A percentile compares a stretch with the other conserved stretches of the same genome.
These are phyloP conservation scores for Crossocerus cetratus DNA, from an alignment of 2,888 invertebrate genomes.

Conservation along the genomic window DNA sequence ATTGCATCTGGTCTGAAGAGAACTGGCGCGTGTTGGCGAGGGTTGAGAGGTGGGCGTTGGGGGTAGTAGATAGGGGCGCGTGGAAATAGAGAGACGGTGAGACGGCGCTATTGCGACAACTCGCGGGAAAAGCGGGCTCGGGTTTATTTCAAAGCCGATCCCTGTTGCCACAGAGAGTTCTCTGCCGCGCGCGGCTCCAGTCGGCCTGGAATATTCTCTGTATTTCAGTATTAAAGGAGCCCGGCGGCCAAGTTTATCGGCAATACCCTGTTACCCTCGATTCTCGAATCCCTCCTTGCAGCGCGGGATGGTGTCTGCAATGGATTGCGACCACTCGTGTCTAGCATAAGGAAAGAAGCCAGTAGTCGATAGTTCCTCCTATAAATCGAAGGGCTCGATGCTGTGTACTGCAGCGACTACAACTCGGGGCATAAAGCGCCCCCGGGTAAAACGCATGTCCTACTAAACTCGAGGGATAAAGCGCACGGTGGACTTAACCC, in stretches of 20 bases:
- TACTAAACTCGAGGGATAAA: too few species aligned
- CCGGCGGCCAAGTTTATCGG: slow-evolving; percentile 59
- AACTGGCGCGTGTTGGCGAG: neutral
- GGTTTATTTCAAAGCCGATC: slow-evolving; percentile 53
- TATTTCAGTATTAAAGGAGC: slow-evolving; percentile 64
- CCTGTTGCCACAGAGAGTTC: too few species aligned
- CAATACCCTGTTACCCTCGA: too few species aligned
- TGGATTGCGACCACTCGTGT: slow-evolving; percentile 45
- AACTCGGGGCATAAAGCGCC: too few species aligned
- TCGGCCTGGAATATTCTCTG: slow-evolving; percentile 17
- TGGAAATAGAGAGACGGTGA: slow-evolving; percentile 16
- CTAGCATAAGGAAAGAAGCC: slow-evolving; percentile 49
- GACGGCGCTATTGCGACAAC: slow-evolving; percentile 26
- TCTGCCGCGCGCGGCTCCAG: too few species aligned
- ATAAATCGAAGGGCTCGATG: too few species aligned
- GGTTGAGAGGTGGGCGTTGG: slow-evolving; percentile 5
- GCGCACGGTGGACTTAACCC: too few species aligned
- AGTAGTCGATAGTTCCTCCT: slow-evolving; percentile 8
- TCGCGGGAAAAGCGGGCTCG: slow-evolving; percentile 35
- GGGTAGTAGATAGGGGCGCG: slow-evolving; percentile 8
- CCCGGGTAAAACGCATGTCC: too few species aligned
- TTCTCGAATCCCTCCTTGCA: too few species aligned
- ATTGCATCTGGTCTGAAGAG: too few species aligned
- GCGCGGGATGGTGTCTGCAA: slow-evolving; percentile 28
- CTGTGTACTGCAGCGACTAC: too few species aligned